A percentile compares a stretch with the other conserved stretches of the same genome.
Evolutionary conservation across 2,888 invertebrate species (phyloP).

Genomic region (Eremobia ochroleuca): DNA sequence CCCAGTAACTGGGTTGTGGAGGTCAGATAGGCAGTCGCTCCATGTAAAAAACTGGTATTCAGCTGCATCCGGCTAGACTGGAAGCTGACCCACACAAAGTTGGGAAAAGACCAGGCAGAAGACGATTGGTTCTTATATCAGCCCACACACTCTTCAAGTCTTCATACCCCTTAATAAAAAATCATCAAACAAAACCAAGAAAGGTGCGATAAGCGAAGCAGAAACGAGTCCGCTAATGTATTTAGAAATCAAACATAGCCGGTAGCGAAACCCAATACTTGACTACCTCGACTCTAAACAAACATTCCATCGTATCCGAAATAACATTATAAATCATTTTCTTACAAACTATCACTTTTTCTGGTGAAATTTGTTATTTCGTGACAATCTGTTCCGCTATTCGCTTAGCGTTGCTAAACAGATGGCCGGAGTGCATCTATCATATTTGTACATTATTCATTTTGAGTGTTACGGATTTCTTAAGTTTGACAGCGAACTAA

Average conservation of each 20-base stretch:
- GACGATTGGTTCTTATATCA: too few species aligned
- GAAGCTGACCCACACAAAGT: too few species aligned
- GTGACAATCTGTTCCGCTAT: constrained; percentile 91
- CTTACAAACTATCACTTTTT: constrained; percentile 80
- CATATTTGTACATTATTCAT: constrained; percentile 84
- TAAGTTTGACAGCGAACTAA: constrained; percentile 78
- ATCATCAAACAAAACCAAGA: constrained; percentile 23
- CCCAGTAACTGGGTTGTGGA: too few species aligned
- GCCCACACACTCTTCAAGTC: neutral
- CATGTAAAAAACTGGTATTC: too few species aligned
- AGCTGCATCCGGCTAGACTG: too few species aligned
- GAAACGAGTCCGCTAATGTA: constrained; percentile 73
- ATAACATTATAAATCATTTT: constrained; percentile 90
- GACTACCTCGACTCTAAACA: constrained; percentile 79
- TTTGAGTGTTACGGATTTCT: constrained; percentile 73
- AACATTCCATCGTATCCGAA: constrained; percentile 88
- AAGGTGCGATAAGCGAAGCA: constrained; percentile 53
- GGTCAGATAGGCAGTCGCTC: too few species aligned
- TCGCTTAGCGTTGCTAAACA: constrained; percentile 88
- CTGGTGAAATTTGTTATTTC: constrained; percentile 88
- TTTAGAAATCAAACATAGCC: constrained; percentile 76
- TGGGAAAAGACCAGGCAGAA: too few species aligned
- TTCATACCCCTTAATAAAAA: constrained; percentile 5
- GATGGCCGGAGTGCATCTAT: constrained; percentile 84
- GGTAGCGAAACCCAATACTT: constrained; percentile 81